These are phyloP conservation scores for Petaurus breviceps DNA, from an alignment of 2,113 vertebrate species.

Conservation along the genomic window DNA sequence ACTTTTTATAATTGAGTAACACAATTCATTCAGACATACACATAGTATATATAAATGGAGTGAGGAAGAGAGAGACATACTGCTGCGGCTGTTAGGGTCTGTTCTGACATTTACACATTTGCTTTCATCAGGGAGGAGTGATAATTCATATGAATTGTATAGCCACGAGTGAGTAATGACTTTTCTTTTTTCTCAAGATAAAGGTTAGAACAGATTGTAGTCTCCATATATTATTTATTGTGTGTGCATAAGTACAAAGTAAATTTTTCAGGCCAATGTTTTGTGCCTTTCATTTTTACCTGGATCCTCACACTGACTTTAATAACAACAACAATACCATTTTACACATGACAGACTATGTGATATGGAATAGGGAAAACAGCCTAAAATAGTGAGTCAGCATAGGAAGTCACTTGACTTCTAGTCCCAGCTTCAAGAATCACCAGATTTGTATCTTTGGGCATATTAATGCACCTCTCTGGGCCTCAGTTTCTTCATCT, in stretches of 20 bases:
- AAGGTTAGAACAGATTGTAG: constrained; percentile 77
- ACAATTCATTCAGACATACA: constrained; percentile 64
- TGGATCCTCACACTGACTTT: constrained; percentile 58
- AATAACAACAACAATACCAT: not conserved
- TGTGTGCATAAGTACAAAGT: constrained; percentile 55
- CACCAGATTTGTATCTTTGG: not conserved
- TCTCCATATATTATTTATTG: constrained; percentile 69
- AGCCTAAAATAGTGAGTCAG: not conserved
- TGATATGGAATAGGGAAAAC: not conserved
- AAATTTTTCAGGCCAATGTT: constrained; percentile 37
- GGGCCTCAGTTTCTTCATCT: not conserved
- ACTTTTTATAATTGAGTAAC: constrained; percentile 74
- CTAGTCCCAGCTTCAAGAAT: not conserved
- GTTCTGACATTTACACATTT: constrained; percentile 72
- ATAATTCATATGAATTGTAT: constrained; percentile 57
- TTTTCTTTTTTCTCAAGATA: constrained; percentile 72
- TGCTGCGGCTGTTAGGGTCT: constrained; percentile 40
- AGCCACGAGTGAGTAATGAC: constrained; percentile 75
- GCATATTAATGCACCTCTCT: not conserved
- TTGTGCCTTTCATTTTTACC: constrained; percentile 41
- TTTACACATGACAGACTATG: constrained; percentile 4
- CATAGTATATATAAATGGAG: not conserved
- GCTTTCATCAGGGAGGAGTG: constrained; percentile 65
- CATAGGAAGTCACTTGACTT: not conserved
- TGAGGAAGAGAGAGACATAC: constrained; percentile 56